Evolutionary conservation across 2,888 invertebrate species (phyloP), one percentile per base, ranked within the genome.

Genomic region (Aphidius colemani): DNA sequence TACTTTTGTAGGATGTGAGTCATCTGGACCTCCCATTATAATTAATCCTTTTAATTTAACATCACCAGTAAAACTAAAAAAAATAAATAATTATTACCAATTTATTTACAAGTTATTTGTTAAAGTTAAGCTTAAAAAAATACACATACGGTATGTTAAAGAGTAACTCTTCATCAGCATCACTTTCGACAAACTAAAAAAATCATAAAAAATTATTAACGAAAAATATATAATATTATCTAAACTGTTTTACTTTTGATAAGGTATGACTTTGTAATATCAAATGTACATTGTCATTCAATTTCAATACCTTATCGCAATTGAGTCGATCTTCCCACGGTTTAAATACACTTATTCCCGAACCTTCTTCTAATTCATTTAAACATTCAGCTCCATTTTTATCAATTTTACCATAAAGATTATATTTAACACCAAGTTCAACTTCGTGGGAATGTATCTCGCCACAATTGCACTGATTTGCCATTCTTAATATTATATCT

Each of bases 1-100:
- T 83, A 98, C 88, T 82, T 88, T 89, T 39, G 90, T 87, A 11
- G 98, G 98, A 85, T 96, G 95, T 18, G 89, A 85, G 67, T 90
- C 90, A 69, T 92, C 90, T 78, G 95, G 92, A 69, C 94, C 94
- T n/a, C 98, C 98, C 71, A 92, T 87, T 60, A 99, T 85, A 72
- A 94, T 93, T 50, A 99, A 88, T 8, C 98, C 98, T 84, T 97
- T 97, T 58, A 99, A 84, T 83, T 98, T 98, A 1, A 99, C 88
- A 85, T 94, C 94, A 44, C 96, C 97, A 46, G 95, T 95, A 80
- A 99, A 99, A 40, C 88, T 88, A 70, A 43, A 70, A 40, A 63
- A 60, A 45, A 57, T 30, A 57, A 63, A 13, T 43, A 45, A 11
- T 41, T 39, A 18, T 46, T 1, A 18, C 13, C 1, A 18, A 1